A percentile compares a stretch with the other conserved stretches of the same genome.
Conservation (phyloP, 2,797 vertebrate genomes). For the Steatocranus sp. region DNA sequence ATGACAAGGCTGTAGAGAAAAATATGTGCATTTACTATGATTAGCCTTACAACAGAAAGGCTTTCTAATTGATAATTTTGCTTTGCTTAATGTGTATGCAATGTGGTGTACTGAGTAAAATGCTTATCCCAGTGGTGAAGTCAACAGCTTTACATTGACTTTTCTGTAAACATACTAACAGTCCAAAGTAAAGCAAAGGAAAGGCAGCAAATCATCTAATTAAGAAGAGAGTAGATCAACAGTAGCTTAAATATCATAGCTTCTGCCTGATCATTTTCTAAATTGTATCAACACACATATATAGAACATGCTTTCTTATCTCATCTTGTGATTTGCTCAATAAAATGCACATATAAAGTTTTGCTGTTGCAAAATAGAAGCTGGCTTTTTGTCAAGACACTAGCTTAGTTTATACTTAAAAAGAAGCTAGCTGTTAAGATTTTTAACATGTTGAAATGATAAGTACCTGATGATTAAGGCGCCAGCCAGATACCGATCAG, state of each 20-base stretch:
- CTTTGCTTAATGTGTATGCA: background rate
- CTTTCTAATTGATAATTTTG: accelerated
- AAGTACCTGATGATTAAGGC: background rate
- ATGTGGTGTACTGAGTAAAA: background rate
- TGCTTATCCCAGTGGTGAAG: background rate
- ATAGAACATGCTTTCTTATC: background rate
- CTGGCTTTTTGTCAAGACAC: background rate
- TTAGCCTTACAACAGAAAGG: background rate
- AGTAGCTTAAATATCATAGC: background rate
- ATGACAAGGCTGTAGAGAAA: background rate
- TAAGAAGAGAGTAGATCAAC: background rate
- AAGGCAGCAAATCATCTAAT: background rate
- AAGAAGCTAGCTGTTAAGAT: background rate
- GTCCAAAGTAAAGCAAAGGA: background rate
- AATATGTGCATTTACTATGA: background rate
- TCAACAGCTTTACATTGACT: background rate
- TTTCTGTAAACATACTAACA: background rate
- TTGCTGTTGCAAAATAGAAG: background rate
- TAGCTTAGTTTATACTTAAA: background rate
- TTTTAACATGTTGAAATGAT: background rate
- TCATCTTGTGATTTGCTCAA: background rate
- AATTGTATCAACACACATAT: accelerated
- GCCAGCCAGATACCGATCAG: background rate
- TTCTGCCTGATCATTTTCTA: background rate
- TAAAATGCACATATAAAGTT: background rate